Base-by-base conservation (phyloP, 2,113 vertebrate species). In the Gnathonemus echidnorhynchus region DNA sequence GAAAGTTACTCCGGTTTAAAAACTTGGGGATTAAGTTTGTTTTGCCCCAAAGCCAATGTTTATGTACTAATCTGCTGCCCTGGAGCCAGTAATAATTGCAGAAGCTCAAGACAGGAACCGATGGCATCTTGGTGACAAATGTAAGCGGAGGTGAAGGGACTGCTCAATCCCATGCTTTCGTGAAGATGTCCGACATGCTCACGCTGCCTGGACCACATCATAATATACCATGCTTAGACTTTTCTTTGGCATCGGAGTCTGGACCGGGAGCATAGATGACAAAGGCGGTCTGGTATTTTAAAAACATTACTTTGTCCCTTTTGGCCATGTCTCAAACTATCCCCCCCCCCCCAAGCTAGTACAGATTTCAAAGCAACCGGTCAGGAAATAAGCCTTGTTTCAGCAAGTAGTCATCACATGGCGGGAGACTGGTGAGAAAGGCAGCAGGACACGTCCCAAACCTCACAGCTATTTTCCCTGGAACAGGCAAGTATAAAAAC, bases 131-230 rank as follows among this genome's bases (percentile, higher is more conserved):
- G 62, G 62, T 27, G 62, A 70, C 3, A 31, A 31, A 70, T 70
- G 9, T 9, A 70, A 31, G 27, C 3, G 27, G 24, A 10, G 9
- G 10, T 10, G 13, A 84, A 17, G 88, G 88, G 88, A 86, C 88
- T 91, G 77, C 86, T 89, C 88, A 80, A 89, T 87, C 91, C 90
- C 86, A 80, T 52, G 53, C 89, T 89, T 49, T 70, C 89, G 49
- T 89, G 91, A 92, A 91, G 89, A 92, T 90, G 89, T 93, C 92
- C 90, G 91, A 93, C 91, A 91, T 19, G 84, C 87, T 92, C 91
- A 93, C 88, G 92, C 86, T 91, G 85, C 56, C n/a, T 46, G 74
- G 27, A 35, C 39, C 35, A 62, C 35, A 58, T 11, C 66, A 62
- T 58, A 7, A 86, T 86, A 50, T 24, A 70, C 49, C 24, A 15